Conservation (phyloP, 2,888 invertebrate species). For the Mallateleia sp. region DNA sequence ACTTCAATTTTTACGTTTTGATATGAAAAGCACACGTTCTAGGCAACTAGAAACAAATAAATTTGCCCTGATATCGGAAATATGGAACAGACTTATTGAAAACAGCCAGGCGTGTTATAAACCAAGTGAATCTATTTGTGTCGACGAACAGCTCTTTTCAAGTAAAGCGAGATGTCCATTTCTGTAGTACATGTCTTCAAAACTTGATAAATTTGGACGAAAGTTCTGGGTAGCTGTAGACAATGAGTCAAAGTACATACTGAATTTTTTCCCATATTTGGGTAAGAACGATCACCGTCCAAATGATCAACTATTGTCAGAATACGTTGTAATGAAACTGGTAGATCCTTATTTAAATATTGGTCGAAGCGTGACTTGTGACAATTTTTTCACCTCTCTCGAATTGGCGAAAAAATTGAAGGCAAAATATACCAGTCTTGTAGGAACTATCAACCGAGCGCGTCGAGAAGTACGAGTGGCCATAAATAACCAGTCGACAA, state of each 20-base stretch:
- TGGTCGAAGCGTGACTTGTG: background rate
- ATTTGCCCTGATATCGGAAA: constrained; percentile 58
- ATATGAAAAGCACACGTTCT: constrained; percentile 46
- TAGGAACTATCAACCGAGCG: background rate
- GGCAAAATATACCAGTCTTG: background rate
- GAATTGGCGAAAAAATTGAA: background rate
- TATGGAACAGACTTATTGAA: constrained; percentile 61
- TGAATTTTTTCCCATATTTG: background rate
- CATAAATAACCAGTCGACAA: background rate
- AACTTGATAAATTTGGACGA: constrained; percentile 81
- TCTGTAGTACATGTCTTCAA: constrained; percentile 55
- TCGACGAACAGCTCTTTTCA: constrained; percentile 81
- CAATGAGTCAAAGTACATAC: background rate
- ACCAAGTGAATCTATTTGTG: constrained; percentile 31
- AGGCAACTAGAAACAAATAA: constrained; percentile 52
- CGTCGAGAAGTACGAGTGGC: background rate
- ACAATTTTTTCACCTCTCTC: background rate
- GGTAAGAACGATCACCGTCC: background rate
- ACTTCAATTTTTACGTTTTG: constrained; percentile 64
- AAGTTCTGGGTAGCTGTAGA: background rate
- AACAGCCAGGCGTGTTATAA: constrained; percentile 62
- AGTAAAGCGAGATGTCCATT: constrained; percentile 75
- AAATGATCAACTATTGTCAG: background rate
- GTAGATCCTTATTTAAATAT: background rate
- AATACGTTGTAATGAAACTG: background rate